phyloP scores from a whole-genome alignment of 2,797 vertebrate genomes.

The Phyllotis vaccarum region DNA sequence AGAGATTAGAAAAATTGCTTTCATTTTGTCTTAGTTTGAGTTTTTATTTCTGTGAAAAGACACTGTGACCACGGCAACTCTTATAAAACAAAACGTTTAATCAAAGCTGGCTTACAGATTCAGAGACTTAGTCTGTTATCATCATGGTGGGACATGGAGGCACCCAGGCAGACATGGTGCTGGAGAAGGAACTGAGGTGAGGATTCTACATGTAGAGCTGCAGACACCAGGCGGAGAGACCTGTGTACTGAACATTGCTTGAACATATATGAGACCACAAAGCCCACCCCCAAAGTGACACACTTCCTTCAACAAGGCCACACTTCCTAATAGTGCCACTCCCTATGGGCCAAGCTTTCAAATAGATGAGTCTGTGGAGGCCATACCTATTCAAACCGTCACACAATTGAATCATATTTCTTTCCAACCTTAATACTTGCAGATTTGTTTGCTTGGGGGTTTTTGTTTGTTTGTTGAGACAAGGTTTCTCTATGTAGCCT shows the following conservation, averaged over 20 bases:
- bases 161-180: background rate
- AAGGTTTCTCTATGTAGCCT: background rate
- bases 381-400: background rate
- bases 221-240: background rate
- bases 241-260: background rate
- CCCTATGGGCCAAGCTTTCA: background rate
- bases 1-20: background rate
- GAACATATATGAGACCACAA: background rate
- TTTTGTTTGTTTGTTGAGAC: background rate
- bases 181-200: background rate
- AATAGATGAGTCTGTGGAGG: background rate
- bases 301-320: background rate
- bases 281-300: background rate
- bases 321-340: background rate
- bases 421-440: background rate
- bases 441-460: background rate
- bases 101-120: background rate
- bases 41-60: background rate
- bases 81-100: background rate
- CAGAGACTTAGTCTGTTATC: background rate
- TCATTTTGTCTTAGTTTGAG: background rate
- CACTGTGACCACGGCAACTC: background rate
- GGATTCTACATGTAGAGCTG: background rate
- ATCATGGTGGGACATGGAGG: background rate
- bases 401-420: background rate